Percentiles rank a stretch among this genome's conserved stretches.
Conservation (phyloP, 2,888 invertebrate species). For the Eucriotettix oculatus region DNA sequence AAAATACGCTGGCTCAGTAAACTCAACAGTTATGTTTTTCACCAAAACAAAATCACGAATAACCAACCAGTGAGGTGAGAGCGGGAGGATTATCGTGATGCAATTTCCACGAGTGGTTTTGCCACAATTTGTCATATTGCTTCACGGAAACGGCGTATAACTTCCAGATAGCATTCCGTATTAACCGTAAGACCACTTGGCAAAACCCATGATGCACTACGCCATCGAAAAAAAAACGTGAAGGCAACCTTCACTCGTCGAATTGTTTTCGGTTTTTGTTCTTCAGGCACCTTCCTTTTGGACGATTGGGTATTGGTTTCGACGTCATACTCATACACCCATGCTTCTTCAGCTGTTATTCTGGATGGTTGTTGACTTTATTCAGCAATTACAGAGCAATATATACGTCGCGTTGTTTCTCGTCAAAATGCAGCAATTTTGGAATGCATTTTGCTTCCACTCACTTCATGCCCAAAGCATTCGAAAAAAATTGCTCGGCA, state of each 20-base stretch:
- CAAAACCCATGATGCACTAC: neutral
- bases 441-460: neutral
- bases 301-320: neutral
- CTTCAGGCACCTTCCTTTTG: neutral
- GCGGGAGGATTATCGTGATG: neutral
- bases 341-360: neutral
- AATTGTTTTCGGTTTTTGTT: neutral
- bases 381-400: neutral
- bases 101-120: neutral
- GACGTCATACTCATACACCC: neutral
- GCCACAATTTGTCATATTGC: neutral
- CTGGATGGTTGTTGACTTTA: neutral
- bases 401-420: neutral
- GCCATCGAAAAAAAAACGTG: neutral
- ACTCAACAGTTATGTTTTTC: neutral
- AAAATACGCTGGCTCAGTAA: neutral
- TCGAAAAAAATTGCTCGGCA: neutral
- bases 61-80: neutral
- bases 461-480: neutral
- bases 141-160: neutral
- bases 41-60: neutral
- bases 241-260: neutral
- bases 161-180: neutral
- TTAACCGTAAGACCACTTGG: neutral
- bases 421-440: neutral